Percentiles rank a stretch among this genome's conserved stretches.
Evolutionary conservation across 2,797 vertebrate genomes (phyloP).

Genomic region (Galaxias olidus): DNA sequence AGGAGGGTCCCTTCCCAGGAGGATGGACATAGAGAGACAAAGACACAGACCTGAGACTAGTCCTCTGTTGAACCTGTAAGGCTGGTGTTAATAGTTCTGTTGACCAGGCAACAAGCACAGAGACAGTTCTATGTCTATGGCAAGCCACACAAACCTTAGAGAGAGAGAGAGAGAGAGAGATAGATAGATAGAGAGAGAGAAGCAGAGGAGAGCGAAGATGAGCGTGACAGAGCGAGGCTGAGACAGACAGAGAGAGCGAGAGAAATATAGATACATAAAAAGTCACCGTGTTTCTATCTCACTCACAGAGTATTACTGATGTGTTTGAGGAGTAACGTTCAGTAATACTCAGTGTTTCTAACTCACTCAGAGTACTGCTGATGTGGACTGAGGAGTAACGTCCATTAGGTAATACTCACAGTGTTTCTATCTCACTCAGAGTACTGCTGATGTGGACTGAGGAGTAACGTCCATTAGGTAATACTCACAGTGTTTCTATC

Average conservation of each 20-base stretch:
- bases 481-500: slow-evolving; percentile 85
- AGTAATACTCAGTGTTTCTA: slow-evolving; percentile 82
- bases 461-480: background rate
- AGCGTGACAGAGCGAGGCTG: background rate
- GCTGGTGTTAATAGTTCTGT: no score
- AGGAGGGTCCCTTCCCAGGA: no score
- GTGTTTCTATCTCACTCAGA: slow-evolving; percentile 72
- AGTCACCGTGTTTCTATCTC: no score
- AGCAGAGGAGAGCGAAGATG: background rate
- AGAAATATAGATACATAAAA: background rate
- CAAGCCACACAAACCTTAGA: no score
- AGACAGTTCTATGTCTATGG: no score
- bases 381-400: background rate
- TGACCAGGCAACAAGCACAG: background rate
- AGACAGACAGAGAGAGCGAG: background rate
- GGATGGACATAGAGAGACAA: no score
- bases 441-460: background rate
- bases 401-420: slow-evolving; percentile 72
- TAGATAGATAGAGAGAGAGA: background rate
- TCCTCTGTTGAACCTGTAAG: no score
- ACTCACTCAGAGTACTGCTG: background rate
- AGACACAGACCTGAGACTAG: no score
- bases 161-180: background rate
- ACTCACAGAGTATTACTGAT: background rate
- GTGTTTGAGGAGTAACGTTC: background rate